Base-by-base conservation (phyloP, 2,888 invertebrate genomes). In the Lepidonotus clava region DNA sequence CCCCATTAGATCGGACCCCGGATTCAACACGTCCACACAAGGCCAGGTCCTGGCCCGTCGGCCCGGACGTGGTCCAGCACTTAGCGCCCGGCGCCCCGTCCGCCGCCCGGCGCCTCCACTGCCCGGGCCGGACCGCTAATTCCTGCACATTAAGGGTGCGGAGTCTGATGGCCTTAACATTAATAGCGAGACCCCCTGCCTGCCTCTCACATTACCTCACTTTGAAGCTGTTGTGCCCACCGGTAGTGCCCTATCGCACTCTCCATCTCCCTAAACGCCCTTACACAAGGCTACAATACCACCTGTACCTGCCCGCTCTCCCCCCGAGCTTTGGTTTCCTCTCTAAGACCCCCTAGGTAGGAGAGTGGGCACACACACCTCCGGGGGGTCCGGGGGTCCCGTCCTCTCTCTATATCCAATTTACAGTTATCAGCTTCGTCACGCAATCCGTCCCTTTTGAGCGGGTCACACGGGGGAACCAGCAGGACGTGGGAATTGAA, bases 371-470 rank as follows among this genome's bases (percentile, higher is more conserved):
- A n/a, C n/a, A n/a, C n/a, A n/a, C n/a, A n/a, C n/a, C n/a, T n/a
- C n/a, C n/a, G n/a, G n/a, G n/a, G n/a, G n/a, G n/a, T n/a, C n/a
- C n/a, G n/a, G 21, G 71, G 71, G n/a, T 14, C 11, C 66, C 66
- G 66, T 14, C 66, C 28, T 24, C 71, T 71, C 21, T 71, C 71
- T 71, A 71, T 71, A 71, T 71, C 71, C 80, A 80, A 80, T 80
- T 80, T 80, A 80, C 80, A 80, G 80, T 80, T 80, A 80, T 80
- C 80, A 80, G 80, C 41, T 46, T 80, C 46, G 80, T 24, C 80
- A 80, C 80, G 80, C 80, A 80, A 80, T 76, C 8, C 80, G 14
- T 41, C 1, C 14, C 46, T 38, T 71, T 71, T 71, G 71, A 71
- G 71, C 36, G 61, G 28, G 28, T 28, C 61, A 61, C 61, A 61